Evolutionary conservation across 1,140 invertebrate genomes (phyloP).

Genomic region (Xylocopa sonorina): DNA sequence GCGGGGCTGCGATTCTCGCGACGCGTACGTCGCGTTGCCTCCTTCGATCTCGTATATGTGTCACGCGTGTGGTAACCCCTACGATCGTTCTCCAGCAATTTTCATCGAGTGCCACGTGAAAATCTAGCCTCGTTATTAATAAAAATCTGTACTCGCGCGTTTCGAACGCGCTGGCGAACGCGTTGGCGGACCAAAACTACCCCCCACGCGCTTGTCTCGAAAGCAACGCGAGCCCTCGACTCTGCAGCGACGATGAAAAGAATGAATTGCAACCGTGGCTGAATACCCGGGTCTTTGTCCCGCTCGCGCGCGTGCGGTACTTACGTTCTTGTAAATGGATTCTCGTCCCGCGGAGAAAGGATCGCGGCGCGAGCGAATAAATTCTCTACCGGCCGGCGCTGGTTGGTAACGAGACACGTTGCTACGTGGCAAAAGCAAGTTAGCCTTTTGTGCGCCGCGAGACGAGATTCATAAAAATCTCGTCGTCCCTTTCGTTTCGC

Average conservation of each 20-base stretch:
- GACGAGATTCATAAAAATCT: slow-evolving; percentile 34
- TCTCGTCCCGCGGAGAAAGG: slow-evolving; percentile 1
- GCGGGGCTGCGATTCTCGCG: slow-evolving; percentile 9
- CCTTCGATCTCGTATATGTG: no score
- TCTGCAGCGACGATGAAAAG: slow-evolving; percentile 1
- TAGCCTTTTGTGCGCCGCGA: slow-evolving; percentile 14
- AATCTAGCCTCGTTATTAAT: no score
- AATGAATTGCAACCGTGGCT: not conserved
- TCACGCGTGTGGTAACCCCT: no score
- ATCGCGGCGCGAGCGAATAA: slow-evolving; percentile 15
- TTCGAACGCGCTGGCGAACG: not conserved
- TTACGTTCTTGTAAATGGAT: slow-evolving; percentile 9
- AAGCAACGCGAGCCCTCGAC: not conserved
- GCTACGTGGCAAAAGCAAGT: not conserved
- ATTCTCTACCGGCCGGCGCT: not conserved
- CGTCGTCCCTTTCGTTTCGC: slow-evolving; percentile 24
- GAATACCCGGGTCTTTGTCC: slow-evolving; percentile 12
- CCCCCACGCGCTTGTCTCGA: no score
- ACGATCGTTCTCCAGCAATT: no score
- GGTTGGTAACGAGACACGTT: not conserved
- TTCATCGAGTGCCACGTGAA: no score
- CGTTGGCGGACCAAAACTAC: not conserved
- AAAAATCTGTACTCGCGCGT: no score
- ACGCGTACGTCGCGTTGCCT: no score
- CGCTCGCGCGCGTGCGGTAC: not conserved